Base-by-base conservation (phyloP, 2,888 invertebrate genomes). In the Pheosia tremula region DNA sequence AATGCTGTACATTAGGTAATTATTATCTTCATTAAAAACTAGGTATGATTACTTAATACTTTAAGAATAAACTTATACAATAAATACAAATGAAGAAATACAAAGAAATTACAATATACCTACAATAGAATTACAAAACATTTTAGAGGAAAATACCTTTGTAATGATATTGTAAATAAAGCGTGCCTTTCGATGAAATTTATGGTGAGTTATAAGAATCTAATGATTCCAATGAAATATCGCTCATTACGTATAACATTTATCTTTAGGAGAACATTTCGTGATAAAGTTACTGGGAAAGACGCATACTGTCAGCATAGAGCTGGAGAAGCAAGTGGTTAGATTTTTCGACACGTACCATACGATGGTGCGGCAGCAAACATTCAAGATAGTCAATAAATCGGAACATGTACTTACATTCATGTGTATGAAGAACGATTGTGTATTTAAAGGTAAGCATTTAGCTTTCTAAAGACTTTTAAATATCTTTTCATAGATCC, bases 311-410 rank as follows among this genome's bases (percentile, higher is more conserved):
- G 94, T 94, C 3, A 87, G 84, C 41, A 83, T 96, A 56, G 83
- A 87, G 60, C 74, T 96, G 11, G 94, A 95, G 61, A 93, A 92
- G 61, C 80, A 90, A 52, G 84, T 86, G 0, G 81, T 96, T 1
- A 76, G 90, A 66, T 95, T 96, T 73, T 85, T 90, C 4, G 94
- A 95, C 56, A 95, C 95, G 0, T 96, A 90, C 72, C 91, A 95
- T 60, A 95, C 94, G 5, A 87, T 96, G 83, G 90, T 93, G 57
- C 90, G 93, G 11, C 92, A 94, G 61, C 88, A 90, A 67, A 85
- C 83, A 0, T 80, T 95, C 37, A 93, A 91, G 68, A 87, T 96
- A 56, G 81, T 81, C 13, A 96, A 96, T 76, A 92, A 92, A 65
- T 95, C 95, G 11, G 81, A 94, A 41, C 91, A 94, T 68, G 52